These are phyloP conservation scores for Dufourea novaeangliae DNA, from an alignment of 1,140 invertebrate genomes.

Conservation along the genomic window DNA sequence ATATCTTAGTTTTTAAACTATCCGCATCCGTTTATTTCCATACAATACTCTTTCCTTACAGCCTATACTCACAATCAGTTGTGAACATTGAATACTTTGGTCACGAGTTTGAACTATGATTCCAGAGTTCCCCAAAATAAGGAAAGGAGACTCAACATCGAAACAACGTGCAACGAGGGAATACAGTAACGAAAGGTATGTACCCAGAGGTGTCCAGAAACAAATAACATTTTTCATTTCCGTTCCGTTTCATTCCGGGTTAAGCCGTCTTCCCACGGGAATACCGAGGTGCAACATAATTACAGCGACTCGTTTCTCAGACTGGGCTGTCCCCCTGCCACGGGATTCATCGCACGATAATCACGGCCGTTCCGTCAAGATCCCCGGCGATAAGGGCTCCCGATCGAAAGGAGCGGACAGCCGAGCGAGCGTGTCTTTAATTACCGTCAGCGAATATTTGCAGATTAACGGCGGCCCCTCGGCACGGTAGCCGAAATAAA, in stretches of 20 bases:
- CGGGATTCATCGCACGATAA: slow-evolving; percentile 56
- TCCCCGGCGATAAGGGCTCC: slow-evolving; percentile 9
- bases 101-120: too few relatives aligned
- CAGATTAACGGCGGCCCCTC: slow-evolving; percentile 54
- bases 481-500: slow-evolving; percentile 47
- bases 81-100: too few relatives aligned
- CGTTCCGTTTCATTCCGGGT: background rate
- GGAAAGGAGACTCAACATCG: too few relatives aligned
- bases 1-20: too few relatives aligned
- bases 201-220: background rate
- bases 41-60: too few relatives aligned
- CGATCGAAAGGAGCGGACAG: slow-evolving; percentile 23
- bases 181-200: background rate
- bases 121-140: too few relatives aligned
- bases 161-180: too few relatives aligned
- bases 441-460: slow-evolving; percentile 65
- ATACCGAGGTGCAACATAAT: slow-evolving; percentile 32
- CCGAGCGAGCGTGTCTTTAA: slow-evolving; percentile 59
- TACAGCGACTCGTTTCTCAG: slow-evolving; percentile 31
- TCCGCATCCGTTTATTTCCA: too few relatives aligned
- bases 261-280: background rate
- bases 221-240: background rate
- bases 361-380: slow-evolving; percentile 42
- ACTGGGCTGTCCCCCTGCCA: slow-evolving; percentile 6
- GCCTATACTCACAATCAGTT: too few relatives aligned